These are phyloP conservation scores for Ypsolopha scabrella DNA, from an alignment of 2,888 invertebrate genomes.

Conservation along the genomic window DNA sequence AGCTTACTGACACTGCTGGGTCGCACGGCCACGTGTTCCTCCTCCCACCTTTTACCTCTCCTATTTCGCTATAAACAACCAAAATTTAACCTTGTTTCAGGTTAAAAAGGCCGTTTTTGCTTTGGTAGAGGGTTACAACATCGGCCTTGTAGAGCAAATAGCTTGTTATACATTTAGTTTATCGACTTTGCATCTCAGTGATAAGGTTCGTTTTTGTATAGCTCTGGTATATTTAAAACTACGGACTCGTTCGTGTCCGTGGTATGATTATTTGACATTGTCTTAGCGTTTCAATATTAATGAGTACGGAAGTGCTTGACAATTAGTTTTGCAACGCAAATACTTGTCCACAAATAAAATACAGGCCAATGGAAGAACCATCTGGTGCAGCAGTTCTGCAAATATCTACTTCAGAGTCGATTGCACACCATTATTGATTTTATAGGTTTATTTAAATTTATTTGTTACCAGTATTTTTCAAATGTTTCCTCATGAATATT, in stretches of 20 bases:
- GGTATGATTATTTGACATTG: slow-evolving; percentile 15
- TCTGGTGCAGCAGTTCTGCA: no score
- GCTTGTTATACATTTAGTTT: slow-evolving; percentile 18
- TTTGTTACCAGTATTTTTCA: no score
- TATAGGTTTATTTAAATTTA: no score
- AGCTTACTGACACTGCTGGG: slow-evolving; percentile 38
- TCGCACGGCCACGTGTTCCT: slow-evolving; percentile 43
- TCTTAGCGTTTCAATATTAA: slow-evolving; percentile 20
- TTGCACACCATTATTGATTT: no score
- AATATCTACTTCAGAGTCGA: no score
- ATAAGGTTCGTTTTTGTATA: slow-evolving; percentile 24
- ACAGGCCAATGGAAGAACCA: not conserved
- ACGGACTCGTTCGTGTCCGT: slow-evolving; percentile 18
- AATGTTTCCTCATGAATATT: no score
- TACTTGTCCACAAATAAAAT: not conserved
- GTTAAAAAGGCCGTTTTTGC: slow-evolving; percentile 27
- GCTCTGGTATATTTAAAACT: slow-evolving; percentile 20
- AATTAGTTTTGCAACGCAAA: slow-evolving; percentile 12
- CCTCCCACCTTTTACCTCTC: slow-evolving; percentile 20
- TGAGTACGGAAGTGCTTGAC: slow-evolving; percentile 15
- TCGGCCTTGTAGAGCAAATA: slow-evolving; percentile 38
- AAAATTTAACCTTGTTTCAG: slow-evolving; percentile 19
- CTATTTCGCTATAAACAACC: slow-evolving; percentile 12
- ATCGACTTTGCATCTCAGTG: slow-evolving; percentile 22
- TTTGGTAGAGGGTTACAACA: slow-evolving; percentile 13